Percentiles rank a stretch among this genome's conserved stretches.
These are phyloP conservation scores for Pollicipes pollicipes DNA, from an alignment of 1,140 invertebrate species.

Conservation along the genomic window DNA sequence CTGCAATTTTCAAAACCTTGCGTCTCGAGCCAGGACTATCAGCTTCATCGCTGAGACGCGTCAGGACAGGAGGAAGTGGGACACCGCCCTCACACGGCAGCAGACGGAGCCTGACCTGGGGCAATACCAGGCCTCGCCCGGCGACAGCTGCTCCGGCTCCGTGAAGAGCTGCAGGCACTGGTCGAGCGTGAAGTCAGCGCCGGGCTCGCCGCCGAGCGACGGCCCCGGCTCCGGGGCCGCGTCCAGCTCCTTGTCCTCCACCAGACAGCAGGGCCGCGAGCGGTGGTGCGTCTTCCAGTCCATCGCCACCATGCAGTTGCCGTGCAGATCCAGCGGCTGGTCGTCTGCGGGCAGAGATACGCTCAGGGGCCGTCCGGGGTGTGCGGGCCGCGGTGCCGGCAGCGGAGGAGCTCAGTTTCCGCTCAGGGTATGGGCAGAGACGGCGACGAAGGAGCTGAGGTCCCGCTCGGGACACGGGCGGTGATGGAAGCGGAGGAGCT, in stretches of 20 bases:
- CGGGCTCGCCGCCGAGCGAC: slow-evolving; percentile 11
- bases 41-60: no score
- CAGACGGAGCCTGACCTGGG: slow-evolving; percentile 13
- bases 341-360: slow-evolving; percentile 22
- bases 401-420: no score
- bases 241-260: slow-evolving; percentile 18
- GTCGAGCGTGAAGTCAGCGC: slow-evolving; percentile 25
- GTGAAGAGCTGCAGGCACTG: slow-evolving; percentile 35
- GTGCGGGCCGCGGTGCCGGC: no score
- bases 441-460: no score
- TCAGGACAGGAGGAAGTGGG: no score
- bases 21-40: no score
- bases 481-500: no score
- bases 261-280: slow-evolving; percentile 21
- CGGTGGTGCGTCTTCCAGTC: slow-evolving; percentile 31
- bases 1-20: no score
- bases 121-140: slow-evolving; percentile 34
- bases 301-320: slow-evolving; percentile 26
- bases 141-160: slow-evolving; percentile 34
- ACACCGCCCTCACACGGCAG: no score
- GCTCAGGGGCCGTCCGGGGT: no score
- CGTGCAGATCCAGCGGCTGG: slow-evolving; percentile 24
- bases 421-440: no score
- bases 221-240: slow-evolving; percentile 14
- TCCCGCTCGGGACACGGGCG: no score